Evolutionary conservation across 2,888 invertebrate species (phyloP).

Genomic region (Leucania comma): DNA sequence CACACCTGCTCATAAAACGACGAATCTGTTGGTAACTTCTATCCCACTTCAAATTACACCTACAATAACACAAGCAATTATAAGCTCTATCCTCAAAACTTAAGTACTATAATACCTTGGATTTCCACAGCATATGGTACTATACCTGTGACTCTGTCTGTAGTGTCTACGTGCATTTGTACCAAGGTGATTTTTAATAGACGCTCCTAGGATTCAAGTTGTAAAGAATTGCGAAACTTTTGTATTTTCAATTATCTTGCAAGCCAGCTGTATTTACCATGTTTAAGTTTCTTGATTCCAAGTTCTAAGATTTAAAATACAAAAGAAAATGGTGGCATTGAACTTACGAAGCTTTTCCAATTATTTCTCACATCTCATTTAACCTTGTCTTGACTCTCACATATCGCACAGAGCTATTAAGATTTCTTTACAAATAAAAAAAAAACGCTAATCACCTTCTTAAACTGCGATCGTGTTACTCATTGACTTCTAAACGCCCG

Average conservation of each 20-base stretch:
- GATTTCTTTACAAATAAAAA: constrained; percentile 56
- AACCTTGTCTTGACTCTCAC: constrained; percentile 34
- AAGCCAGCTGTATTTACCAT: constrained; percentile 20
- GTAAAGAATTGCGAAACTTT: constrained; percentile 46
- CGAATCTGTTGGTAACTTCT: constrained; percentile 54
- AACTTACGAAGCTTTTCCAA: constrained; percentile 20
- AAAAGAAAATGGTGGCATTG: constrained; percentile 15
- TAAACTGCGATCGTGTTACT: constrained; percentile 28
- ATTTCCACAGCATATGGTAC: constrained; percentile 32
- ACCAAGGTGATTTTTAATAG: constrained; percentile 62
- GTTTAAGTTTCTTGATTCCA: constrained; percentile 17
- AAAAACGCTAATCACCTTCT: constrained; percentile 51
- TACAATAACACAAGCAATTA: constrained; percentile 41
- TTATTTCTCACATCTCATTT: constrained; percentile 39
- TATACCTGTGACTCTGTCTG: constrained; percentile 20
- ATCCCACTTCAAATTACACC: constrained; percentile 44
- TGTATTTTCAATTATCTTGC: constrained; percentile 44
- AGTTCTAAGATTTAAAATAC: constrained; percentile 16
- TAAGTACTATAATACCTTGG: constrained; percentile 39
- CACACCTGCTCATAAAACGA: constrained; percentile 61
- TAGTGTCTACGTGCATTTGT: constrained; percentile 18
- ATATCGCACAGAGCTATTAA: constrained; percentile 40
- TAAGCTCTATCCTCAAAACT: constrained; percentile 23
- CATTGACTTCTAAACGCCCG: constrained; percentile 59
- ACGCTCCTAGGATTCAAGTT: constrained; percentile 43